A percentile compares a stretch with the other conserved stretches of the same genome.
Conservation (phyloP, 2,113 vertebrate genomes). For the Morone saxatilis region DNA sequence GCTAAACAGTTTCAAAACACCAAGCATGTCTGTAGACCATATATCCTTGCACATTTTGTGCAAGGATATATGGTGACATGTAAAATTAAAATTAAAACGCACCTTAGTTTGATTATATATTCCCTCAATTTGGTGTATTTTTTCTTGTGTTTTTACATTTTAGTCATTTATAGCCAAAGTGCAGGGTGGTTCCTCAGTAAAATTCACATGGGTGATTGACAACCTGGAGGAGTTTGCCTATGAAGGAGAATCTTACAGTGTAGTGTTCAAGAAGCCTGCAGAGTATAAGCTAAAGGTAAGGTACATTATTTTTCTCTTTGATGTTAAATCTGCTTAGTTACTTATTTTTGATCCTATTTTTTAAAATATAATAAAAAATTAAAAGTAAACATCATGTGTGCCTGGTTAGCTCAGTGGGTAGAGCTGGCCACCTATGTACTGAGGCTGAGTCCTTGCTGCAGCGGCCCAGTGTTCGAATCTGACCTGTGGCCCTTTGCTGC, state of each 20-base stretch:
- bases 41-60: not conserved
- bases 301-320: not conserved
- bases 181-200: constrained; percentile 81
- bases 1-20: too few relatives aligned
- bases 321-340: not conserved
- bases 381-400: not conserved
- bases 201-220: constrained; percentile 84
- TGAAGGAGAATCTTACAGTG: constrained; percentile 79
- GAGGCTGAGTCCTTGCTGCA: too few relatives aligned
- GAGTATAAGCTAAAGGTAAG: constrained; percentile 81
- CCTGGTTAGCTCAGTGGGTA: too few relatives aligned
- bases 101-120: not conserved
- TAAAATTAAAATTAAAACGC: not conserved
- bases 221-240: constrained; percentile 72
- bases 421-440: too few relatives aligned
- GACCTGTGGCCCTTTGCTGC: too few relatives aligned
- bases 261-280: constrained; percentile 81
- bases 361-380: not conserved
- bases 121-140: not conserved
- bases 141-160: not conserved
- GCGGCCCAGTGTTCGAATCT: too few relatives aligned
- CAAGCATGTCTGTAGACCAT: not conserved
- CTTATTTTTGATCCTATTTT: not conserved
- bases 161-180: constrained; percentile 82
- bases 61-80: not conserved